These are phyloP conservation scores for Pachycephus smyrnensis DNA, from an alignment of 2,888 invertebrate species.

Conservation along the genomic window DNA sequence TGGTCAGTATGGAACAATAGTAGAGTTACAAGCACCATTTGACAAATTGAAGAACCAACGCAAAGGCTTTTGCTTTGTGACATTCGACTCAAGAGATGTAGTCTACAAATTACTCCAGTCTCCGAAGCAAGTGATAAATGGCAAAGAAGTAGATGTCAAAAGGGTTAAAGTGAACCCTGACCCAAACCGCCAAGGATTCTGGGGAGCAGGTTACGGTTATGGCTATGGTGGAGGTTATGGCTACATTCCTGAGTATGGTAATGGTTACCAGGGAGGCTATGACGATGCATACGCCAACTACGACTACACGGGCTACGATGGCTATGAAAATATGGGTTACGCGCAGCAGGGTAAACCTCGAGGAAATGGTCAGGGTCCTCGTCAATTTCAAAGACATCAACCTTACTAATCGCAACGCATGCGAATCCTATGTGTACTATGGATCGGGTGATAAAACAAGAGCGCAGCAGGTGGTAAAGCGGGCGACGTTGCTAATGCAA, in stretches of 20 bases:
- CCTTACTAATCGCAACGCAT: conserved; percentile 57
- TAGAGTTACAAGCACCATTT: conserved; percentile 75
- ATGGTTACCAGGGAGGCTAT: conserved; percentile 62
- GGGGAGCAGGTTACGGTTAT: conserved; percentile 61
- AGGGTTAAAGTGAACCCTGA: conserved; percentile 72
- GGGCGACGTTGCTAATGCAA: conserved; percentile 30
- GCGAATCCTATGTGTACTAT: conserved; percentile 32
- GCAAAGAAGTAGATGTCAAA: conserved; percentile 71
- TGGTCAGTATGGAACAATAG: conserved; percentile 72
- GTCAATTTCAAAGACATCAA: conserved; percentile 66
- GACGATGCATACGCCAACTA: conserved; percentile 66
- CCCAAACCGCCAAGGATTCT: conserved; percentile 62
- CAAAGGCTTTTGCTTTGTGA: conserved; percentile 75
- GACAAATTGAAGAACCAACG: conserved; percentile 75
- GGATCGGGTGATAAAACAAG: conserved; percentile 45
- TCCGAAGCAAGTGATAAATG: conserved; percentile 72
- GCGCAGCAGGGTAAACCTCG: conserved; percentile 58
- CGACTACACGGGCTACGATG: conserved; percentile 64
- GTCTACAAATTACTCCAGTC: conserved; percentile 72
- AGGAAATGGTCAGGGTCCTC: conserved; percentile 62
- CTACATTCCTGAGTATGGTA: conserved; percentile 62
- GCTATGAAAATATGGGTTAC: conserved; percentile 61
- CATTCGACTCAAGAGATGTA: conserved; percentile 74
- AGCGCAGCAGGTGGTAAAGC: conserved; percentile 44
- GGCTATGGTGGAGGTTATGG: conserved; percentile 55